phyloP scores from a whole-genome alignment of 1,140 invertebrate species.

The Caenorhabditis elegans region DNA sequence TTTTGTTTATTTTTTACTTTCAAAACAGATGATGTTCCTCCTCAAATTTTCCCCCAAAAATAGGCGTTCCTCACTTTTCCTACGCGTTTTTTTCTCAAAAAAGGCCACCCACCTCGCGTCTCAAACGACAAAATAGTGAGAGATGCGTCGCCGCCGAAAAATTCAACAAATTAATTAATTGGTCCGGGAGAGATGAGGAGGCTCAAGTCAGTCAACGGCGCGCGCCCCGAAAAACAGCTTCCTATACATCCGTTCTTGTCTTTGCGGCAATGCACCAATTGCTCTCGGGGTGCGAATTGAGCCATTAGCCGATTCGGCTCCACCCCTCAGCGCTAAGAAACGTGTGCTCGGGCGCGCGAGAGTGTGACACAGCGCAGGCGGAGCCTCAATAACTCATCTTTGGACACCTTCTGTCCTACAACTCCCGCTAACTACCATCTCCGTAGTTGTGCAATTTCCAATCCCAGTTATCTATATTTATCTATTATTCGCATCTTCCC shows the following conservation, averaged over 20 bases:
- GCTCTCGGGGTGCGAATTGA: constrained; percentile 22
- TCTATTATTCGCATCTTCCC: not conserved
- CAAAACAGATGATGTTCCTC: not conserved
- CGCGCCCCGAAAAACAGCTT: constrained; percentile 14
- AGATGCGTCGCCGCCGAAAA: not conserved
- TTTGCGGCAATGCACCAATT: constrained; percentile 10
- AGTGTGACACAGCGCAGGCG: not conserved
- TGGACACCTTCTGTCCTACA: constrained; percentile 21
- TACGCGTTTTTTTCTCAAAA: no score
- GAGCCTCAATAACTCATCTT: constrained; percentile 30
- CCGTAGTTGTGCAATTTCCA: no score
- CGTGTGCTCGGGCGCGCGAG: constrained; percentile 20
- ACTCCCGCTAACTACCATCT: not conserved
- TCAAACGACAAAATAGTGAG: not conserved
- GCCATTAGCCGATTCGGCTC: constrained; percentile 31
- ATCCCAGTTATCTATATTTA: not conserved
- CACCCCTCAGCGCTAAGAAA: constrained; percentile 30
- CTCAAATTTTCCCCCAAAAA: not conserved
- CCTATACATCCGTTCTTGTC: constrained; percentile 31
- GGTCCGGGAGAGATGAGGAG: not conserved
- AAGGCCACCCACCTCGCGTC: no score
- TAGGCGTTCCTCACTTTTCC: not conserved
- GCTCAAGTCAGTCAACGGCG: constrained; percentile 9
- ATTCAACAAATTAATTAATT: constrained; percentile 32
- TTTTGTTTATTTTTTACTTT: not conserved